Conservation (phyloP, 2,888 invertebrate species). For the Drosophila meridionalis region DNA sequence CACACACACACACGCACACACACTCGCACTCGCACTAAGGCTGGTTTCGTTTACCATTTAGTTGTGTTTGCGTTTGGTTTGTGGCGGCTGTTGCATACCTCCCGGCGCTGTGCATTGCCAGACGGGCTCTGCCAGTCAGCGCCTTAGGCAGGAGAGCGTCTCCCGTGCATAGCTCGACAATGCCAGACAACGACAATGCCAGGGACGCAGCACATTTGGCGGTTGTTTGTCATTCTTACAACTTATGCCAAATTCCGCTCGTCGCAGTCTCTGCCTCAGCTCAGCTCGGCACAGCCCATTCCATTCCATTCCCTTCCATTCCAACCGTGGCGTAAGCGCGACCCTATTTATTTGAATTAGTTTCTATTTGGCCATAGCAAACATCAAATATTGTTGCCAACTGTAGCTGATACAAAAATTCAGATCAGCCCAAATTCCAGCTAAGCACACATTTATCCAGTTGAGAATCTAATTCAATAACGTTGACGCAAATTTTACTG, state of each 20-base stretch:
- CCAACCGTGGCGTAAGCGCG: not conserved
- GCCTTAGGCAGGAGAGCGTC: conserved; percentile 2
- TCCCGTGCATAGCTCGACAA: not conserved
- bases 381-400: not conserved
- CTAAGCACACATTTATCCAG: conserved; percentile 6
- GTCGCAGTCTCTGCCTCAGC: not conserved
- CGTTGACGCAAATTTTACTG: not conserved
- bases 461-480: not conserved
- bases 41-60: conserved; percentile 21
- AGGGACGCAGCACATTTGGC: conserved; percentile 7
- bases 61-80: conserved; percentile 22
- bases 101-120: conserved; percentile 18
- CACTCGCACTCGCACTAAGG: conserved; percentile 11
- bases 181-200: conserved; percentile 8
- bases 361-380: not conserved
- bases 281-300: not conserved
- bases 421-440: not conserved
- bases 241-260: conserved; percentile 30
- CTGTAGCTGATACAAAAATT: too few relatives aligned
- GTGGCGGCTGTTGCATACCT: conserved; percentile 37
- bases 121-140: conserved; percentile 18
- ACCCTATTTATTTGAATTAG: not conserved
- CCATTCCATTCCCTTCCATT: too few relatives aligned
- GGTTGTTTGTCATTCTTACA: conserved; percentile 41
- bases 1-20: conserved; percentile 11